Evolutionary conservation across 2,888 invertebrate genomes (phyloP), one percentile per base, ranked within the genome.

Genomic region (Chydorus sphaericus): DNA sequence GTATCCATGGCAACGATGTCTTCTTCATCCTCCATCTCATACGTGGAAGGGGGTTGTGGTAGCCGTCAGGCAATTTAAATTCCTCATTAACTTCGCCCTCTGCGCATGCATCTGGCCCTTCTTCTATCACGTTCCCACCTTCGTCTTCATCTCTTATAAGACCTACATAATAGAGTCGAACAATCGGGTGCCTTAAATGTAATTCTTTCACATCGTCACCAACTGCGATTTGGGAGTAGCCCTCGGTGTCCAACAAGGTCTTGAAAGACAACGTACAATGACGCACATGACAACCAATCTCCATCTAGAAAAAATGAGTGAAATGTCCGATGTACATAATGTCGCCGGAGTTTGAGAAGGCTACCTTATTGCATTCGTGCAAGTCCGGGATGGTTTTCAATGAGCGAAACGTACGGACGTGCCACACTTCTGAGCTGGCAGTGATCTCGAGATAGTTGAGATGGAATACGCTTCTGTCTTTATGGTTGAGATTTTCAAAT

Each of bases 391-490:
- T 94, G 0, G 96, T 96, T 68, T 91, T 82, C 33, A 98, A 72
- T 39, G 98, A 73, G 67, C 93, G 90, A 70, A 91, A 96, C 39
- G 93, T 94, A 62, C 97, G 75, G 28, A 97, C 71, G 69, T 98
- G 98, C 97, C 97, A 98, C 55, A 97, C 91, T 78, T 98, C 96
- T 0, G 94, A 91, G 68, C 97, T 97, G 56, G 96, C 92, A 65
- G 98, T 88, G 38, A 94, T 89, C 75, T 96, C 94, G 59, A 91
- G 74, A 1, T 93, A 93, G 68, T 90, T 91, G 0, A 94, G 94
- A 76, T 96, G 94, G 66, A 97, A 97, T 6, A 92, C 85, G 0
- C 96, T 96, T 66, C 90, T 94, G 57, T 93, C 80, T 39, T 85
- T 85, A 67, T 92, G 88, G 73, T 96, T 97, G 33, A 98, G 76